Evolutionary conservation across 2,797 vertebrate genomes (phyloP).

Genomic region (Trematomus bernacchii): DNA sequence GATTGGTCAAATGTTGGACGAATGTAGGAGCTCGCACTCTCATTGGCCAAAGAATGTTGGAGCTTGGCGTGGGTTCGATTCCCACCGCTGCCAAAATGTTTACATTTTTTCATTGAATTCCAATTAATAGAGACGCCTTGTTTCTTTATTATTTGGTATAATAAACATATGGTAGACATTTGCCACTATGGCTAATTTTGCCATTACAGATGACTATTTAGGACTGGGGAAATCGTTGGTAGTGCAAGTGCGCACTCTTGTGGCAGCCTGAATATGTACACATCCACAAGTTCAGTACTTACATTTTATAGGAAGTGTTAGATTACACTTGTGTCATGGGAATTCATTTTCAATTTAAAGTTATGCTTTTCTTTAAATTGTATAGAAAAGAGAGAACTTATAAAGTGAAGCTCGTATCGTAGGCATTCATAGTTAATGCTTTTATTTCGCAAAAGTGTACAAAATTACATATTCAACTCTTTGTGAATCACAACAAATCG

Average conservation of each 20-base stretch:
- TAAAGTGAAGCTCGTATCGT: background rate
- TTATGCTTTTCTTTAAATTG: background rate
- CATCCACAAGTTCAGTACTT: background rate
- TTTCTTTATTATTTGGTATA: rapidly evolving
- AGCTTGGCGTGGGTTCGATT: slow-evolving; percentile 88
- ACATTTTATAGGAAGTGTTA: background rate
- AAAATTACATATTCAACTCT: slow-evolving; percentile 50
- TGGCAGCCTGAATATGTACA: background rate
- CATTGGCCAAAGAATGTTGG: too few species aligned
- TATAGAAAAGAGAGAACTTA: background rate
- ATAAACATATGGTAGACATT: rapidly evolving
- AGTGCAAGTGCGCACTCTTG: slow-evolving; percentile 43
- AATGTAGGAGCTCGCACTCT: too few species aligned
- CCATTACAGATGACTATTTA: rapidly evolving
- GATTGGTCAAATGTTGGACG: too few species aligned
- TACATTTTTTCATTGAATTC: rapidly evolving
- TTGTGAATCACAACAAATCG: slow-evolving; percentile 40
- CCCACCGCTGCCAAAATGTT: slow-evolving; percentile 80
- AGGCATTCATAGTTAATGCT: slow-evolving; percentile 20
- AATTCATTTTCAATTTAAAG: background rate
- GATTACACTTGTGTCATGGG: background rate
- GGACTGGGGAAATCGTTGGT: rapidly evolving
- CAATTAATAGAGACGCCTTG: rapidly evolving
- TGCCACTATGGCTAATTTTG: rapidly evolving
- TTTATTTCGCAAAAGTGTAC: slow-evolving; percentile 71